Evolutionary conservation across 2,113 vertebrate species (phyloP).

Genomic region (Platysteira castanea): DNA sequence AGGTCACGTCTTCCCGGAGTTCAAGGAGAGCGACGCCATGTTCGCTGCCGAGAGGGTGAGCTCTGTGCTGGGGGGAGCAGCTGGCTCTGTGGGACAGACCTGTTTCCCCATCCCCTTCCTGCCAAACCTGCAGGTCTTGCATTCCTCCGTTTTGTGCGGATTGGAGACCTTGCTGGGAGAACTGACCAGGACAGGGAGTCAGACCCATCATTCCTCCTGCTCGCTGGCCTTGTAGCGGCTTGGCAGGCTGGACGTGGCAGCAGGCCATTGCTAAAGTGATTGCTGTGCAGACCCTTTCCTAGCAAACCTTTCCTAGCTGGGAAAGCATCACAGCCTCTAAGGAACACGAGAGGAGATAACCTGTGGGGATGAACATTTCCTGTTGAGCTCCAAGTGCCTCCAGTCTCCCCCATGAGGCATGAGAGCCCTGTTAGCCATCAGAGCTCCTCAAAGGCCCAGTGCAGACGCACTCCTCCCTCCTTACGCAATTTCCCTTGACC

Average conservation of each 20-base stretch:
- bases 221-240: neutral
- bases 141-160: accelerated
- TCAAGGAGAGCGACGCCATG: conserved; percentile 98
- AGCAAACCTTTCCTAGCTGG: neutral
- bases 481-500: neutral
- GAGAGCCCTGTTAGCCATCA: neutral
- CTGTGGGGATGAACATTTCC: neutral
- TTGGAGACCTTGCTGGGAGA: neutral
- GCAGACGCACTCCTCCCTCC: neutral
- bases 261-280: neutral
- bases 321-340: neutral
- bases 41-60: conserved; percentile 95
- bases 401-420: neutral
- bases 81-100: neutral
- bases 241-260: neutral
- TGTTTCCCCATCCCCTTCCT: neutral
- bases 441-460: neutral
- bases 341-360: neutral
- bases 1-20: conserved; percentile 96
- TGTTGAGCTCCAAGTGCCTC: neutral
- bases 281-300: neutral
- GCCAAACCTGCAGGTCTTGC: neutral
- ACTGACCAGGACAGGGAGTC: neutral
- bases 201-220: neutral
- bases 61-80: neutral